phyloP scores from a whole-genome alignment of 2,888 invertebrate species.

The Hypomecis punctinalis region DNA sequence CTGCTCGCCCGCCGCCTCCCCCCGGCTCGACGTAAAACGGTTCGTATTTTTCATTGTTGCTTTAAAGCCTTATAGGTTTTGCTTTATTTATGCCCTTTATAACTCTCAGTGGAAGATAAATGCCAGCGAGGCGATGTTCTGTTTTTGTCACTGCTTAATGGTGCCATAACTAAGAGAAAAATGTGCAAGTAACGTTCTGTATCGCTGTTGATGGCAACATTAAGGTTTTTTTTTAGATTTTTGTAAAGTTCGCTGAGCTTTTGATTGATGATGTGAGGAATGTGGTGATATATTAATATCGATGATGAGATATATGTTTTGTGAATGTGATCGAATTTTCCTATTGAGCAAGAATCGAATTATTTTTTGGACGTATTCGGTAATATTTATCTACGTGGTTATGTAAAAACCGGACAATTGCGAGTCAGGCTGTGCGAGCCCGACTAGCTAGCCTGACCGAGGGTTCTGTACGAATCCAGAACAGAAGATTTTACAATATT shows the following conservation, averaged over 20 bases:
- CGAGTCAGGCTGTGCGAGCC: too few species aligned
- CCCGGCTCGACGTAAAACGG: slow-evolving; percentile 76
- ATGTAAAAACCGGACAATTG: too few species aligned
- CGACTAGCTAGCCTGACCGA: too few species aligned
- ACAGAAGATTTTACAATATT: too few species aligned
- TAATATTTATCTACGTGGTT: too few species aligned
- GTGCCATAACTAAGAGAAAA: slow-evolving; percentile 46
- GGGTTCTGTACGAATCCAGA: too few species aligned
- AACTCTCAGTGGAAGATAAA: slow-evolving; percentile 77
- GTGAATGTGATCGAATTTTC: too few species aligned
- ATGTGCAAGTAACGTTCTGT: slow-evolving; percentile 26
- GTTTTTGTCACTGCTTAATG: slow-evolving; percentile 72
- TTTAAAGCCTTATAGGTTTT: slow-evolving; percentile 84
- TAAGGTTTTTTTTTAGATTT: slow-evolving; percentile 13
- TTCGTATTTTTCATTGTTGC: slow-evolving; percentile 85
- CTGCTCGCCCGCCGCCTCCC: slow-evolving; percentile 59
- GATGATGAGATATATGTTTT: neutral
- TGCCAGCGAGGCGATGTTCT: slow-evolving; percentile 72
- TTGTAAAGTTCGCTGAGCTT: slow-evolving; percentile 2
- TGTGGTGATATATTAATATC: neutral
- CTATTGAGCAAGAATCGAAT: too few species aligned
- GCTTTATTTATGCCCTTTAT: slow-evolving; percentile 83
- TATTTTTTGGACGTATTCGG: too few species aligned
- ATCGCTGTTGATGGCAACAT: slow-evolving; percentile 22
- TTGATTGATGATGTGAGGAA: slow-evolving; percentile 9